Base-by-base conservation (phyloP, 2,797 vertebrate species). In the Sebastes kiyomatsui region DNA sequence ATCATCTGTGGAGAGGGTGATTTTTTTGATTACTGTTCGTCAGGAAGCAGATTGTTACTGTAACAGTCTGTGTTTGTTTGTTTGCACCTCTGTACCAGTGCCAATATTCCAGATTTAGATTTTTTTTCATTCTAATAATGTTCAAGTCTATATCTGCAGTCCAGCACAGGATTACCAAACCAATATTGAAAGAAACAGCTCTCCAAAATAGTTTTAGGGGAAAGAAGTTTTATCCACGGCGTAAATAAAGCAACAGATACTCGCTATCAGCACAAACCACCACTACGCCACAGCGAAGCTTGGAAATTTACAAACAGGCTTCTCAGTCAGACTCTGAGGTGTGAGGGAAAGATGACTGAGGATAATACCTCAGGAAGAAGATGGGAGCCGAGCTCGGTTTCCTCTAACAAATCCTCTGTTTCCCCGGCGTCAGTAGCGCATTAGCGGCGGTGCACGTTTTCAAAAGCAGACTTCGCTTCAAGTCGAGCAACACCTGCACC, bases 301-400 rank as follows among this genome's bases (percentile, higher is more conserved):
- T 68, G 60, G 28, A 77, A 73, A 83, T 78, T 52, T 83, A 65
- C 67, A 82, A 81, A 80, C 67, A 59, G 76, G 79, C 33, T 75
- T 81, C 81, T 66, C 64, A 68, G 62, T 72, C 27, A 60, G 42
- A 72, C 72, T 83, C 33, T 30, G 76, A 82, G 74, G 80, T 80
- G 72, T 73, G 59, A 77, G 46, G 62, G 64, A 52, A 42, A 81
- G 84, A 86, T 84, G 68, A 70, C 72, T 82, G 70, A 69, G 69
- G 82, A 87, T 90, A 87, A 85, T 82, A 73, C 83, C 61, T 68
- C n/a, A 65, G 54, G 83, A 81, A 86, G 76, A 74, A 79, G 79
- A 75, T n/a, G 20, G 79, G 60, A 81, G 62, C 25, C 10, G 16
- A 42, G 86, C 75, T 85, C 61, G 82, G 80, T 71, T 80, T 61